Conservation (phyloP, 2,797 vertebrate genomes). For the Chromobotia macracanthus region DNA sequence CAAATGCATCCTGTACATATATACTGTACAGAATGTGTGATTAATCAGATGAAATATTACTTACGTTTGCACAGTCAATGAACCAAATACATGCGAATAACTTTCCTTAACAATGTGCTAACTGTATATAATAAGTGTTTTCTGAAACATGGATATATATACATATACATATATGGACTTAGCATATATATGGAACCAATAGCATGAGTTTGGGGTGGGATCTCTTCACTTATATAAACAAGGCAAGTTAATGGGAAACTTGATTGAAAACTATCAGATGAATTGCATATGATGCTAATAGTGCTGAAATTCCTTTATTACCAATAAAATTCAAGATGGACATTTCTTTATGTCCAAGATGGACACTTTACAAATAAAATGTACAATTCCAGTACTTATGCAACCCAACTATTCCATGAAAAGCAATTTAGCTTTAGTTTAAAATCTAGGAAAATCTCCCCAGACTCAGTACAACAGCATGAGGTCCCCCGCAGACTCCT, state of each 20-base stretch:
- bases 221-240: too few species aligned
- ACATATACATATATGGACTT: too few species aligned
- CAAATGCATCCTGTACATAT: too few species aligned
- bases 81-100: not conserved
- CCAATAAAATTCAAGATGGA: not conserved
- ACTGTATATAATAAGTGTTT: not conserved
- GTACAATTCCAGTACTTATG: not conserved
- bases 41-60: too few species aligned
- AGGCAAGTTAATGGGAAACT: too few species aligned
- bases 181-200: too few species aligned
- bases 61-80: not conserved
- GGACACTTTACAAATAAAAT: not conserved
- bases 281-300: not conserved
- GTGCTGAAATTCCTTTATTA: not conserved
- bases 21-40: too few species aligned
- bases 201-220: too few species aligned
- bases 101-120: not conserved
- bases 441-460: not conserved
- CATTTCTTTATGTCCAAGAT: not conserved
- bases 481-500: not conserved
- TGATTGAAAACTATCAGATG: too few species aligned
- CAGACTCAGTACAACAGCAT: constrained; percentile 7
- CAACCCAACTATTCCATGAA: not conserved
- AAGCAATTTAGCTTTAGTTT: not conserved
- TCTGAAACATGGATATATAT: not conserved